These are phyloP conservation scores for Tenthredo amoena DNA, from an alignment of 2,888 invertebrate genomes.

Conservation along the genomic window DNA sequence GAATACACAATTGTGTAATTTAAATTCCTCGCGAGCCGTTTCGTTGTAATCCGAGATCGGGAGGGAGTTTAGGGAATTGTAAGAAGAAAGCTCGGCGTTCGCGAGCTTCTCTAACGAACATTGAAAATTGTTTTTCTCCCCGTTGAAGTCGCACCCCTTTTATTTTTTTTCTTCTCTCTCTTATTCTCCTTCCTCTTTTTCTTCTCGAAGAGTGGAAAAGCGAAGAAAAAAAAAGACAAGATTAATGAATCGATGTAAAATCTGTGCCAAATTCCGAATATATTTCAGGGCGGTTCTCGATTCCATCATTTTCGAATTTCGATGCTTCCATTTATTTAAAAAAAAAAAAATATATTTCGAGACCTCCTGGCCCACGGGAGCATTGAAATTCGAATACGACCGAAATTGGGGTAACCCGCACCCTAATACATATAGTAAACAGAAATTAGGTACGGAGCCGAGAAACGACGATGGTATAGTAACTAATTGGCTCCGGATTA, in stretches of 20 bases:
- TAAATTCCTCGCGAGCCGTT: slow-evolving; percentile 12
- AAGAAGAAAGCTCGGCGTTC: not conserved
- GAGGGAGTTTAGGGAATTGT: not conserved
- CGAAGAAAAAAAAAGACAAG: not conserved
- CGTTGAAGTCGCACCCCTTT: not conserved
- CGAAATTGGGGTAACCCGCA: too few relatives aligned
- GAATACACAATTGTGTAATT: not conserved
- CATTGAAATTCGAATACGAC: too few relatives aligned
- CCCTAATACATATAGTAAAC: too few relatives aligned
- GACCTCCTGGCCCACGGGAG: too few relatives aligned
- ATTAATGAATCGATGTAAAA: not conserved
- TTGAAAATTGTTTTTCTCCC: not conserved
- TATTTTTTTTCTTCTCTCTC: not conserved
- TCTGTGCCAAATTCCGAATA: too few relatives aligned
- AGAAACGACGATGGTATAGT: not conserved
- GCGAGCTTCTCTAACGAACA: not conserved
- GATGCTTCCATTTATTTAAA: too few relatives aligned
- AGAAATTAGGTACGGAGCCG: not conserved
- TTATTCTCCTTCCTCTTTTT: not conserved
- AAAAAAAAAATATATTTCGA: too few relatives aligned
- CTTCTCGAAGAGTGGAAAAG: not conserved
- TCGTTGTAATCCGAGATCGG: slow-evolving; percentile 15
- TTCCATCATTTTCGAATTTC: too few relatives aligned
- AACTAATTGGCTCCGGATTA: not conserved
- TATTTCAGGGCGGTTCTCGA: too few relatives aligned